Base-by-base conservation (phyloP, 2,113 vertebrate genomes). In the Muntiacus reevesi region DNA sequence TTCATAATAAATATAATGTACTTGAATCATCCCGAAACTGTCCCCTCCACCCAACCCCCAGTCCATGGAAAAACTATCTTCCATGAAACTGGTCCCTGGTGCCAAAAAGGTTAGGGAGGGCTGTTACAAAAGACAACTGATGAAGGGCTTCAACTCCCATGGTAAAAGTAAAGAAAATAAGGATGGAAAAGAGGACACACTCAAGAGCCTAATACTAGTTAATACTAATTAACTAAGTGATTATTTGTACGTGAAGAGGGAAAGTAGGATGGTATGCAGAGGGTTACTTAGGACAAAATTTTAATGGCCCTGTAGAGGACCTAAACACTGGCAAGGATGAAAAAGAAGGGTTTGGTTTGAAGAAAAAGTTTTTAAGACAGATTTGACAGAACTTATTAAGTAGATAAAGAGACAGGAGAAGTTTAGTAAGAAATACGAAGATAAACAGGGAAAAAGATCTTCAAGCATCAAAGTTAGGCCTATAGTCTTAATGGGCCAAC, bases 131-230 rank as follows among this genome's bases (percentile, higher is more conserved):
- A 76, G 57, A 67, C 17, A 97, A 81, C 52, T 74, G 92, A 92
- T 82, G 28, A 96, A 86, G 15, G 74, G 28, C 28, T 47, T 84
- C 64, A 95, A 43, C 30, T 87, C 52, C 9, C 33, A 89, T 2
- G 2, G 50, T 55, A 92, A 94, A 95, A 67, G 40, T 62, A 84
- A 96, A 91, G 59, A 91, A 96, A 97, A 79, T 64, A 15, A 91
- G 23, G 21, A 94, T 52, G 21, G 84, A 95, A 95, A 59, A 30
- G 28, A 47, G 62, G 27, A 90, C 54, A 94, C 43, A 74, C 45
- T 79, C 57, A 89, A 62, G n/a, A 90, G 11, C 43, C 67, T 74
- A 40, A 40, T 23, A 40, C 19, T 71, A 71, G n/a, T 93, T 83
- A 40, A 54, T 36, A 57, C 55, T 83, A 83, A 25, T 82, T 96